phyloP scores from a whole-genome alignment of 2,888 invertebrate species.

The Euplagia quadripunctaria region DNA sequence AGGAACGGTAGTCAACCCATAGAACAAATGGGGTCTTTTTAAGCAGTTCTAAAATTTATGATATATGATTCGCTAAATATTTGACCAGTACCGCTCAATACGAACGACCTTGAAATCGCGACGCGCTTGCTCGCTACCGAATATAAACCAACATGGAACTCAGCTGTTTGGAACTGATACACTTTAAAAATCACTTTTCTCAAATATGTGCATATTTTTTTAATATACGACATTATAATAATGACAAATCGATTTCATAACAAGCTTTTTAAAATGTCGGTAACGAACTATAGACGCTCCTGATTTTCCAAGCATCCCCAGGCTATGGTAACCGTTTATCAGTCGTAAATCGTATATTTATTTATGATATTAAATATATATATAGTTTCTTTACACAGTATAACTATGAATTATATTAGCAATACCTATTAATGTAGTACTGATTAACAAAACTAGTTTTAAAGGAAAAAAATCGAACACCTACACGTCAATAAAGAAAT shows the following conservation, averaged over 20 bases:
- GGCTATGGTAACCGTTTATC: not conserved
- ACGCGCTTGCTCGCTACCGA: slow-evolving; percentile 65
- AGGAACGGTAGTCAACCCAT: not conserved
- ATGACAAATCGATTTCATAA: not conserved
- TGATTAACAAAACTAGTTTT: slow-evolving; percentile 4
- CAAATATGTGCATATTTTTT: not conserved
- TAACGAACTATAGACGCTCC: not conserved
- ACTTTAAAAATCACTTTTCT: slow-evolving; percentile 48
- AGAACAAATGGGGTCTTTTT: slow-evolving; percentile 28
- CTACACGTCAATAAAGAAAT: slow-evolving; percentile 27
- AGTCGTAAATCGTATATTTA: not conserved
- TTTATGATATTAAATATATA: not conserved
- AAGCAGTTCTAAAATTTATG: not conserved
- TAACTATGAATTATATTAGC: not conserved
- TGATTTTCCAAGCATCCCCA: not conserved
- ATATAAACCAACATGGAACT: slow-evolving; percentile 64
- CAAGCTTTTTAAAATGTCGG: not conserved
- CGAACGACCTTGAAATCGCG: slow-evolving; percentile 70
- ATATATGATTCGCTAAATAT: slow-evolving; percentile 67
- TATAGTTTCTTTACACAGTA: not conserved
- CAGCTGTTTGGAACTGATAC: slow-evolving; percentile 62
- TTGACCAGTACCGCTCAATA: slow-evolving; percentile 76
- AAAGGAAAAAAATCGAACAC: slow-evolving; percentile 7
- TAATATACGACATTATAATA: not conserved
- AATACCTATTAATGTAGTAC: not conserved